phyloP scores from a whole-genome alignment of 2,113 vertebrate species.

The Pimephales promelas region DNA sequence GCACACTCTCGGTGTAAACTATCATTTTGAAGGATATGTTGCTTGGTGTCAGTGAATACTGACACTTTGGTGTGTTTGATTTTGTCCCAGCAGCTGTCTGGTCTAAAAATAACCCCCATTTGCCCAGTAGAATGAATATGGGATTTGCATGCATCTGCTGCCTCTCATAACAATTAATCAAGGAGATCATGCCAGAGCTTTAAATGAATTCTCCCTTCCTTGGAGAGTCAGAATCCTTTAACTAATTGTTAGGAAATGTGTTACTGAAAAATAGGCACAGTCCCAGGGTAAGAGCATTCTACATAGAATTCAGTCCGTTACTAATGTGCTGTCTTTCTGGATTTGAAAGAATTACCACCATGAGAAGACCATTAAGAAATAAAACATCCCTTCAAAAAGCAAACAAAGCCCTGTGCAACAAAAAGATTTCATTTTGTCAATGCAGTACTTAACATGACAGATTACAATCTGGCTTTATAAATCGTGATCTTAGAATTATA shows the following conservation, averaged over 20 bases:
- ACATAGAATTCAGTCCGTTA: background rate
- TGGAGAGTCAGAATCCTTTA: slow-evolving; percentile 61
- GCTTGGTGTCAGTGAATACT: slow-evolving; percentile 29
- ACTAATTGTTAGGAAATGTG: slow-evolving; percentile 66
- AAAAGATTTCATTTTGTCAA: background rate
- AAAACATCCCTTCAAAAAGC: background rate
- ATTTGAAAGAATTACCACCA: slow-evolving; percentile 16
- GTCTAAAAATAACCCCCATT: slow-evolving; percentile 71
- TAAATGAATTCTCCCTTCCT: slow-evolving; percentile 67
- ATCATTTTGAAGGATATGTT: slow-evolving; percentile 15
- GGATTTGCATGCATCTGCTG: slow-evolving; percentile 70
- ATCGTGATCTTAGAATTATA: too few species aligned
- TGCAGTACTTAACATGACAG: background rate
- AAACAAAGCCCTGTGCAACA: background rate
- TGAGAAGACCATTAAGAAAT: slow-evolving; percentile 3
- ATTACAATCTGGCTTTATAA: slow-evolving; percentile 8
- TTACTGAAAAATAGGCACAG: slow-evolving; percentile 66
- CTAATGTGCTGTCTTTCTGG: slow-evolving; percentile 25
- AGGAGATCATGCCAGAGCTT: slow-evolving; percentile 61
- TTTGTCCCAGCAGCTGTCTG: slow-evolving; percentile 56
- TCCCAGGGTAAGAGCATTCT: slow-evolving; percentile 38
- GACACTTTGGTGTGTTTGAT: slow-evolving; percentile 45
- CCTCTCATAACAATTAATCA: slow-evolving; percentile 75
- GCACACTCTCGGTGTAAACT: slow-evolving; percentile 46
- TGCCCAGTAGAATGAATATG: slow-evolving; percentile 66